Percentiles rank a stretch among this genome's conserved stretches.
phyloP scores from a whole-genome alignment of 1,140 invertebrate genomes.

The Scaptomyza pallida region DNA sequence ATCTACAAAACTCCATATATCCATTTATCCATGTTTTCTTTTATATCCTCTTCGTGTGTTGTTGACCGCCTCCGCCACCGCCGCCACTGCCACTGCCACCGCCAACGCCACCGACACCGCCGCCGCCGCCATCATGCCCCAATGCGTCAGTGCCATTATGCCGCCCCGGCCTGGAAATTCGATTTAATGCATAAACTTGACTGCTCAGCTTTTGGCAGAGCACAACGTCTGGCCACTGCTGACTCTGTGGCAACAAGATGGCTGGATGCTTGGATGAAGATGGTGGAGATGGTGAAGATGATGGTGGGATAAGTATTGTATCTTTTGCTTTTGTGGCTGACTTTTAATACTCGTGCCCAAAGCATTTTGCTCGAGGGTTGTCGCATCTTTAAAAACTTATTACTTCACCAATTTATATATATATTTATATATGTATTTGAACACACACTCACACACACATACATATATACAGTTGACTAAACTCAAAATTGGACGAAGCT shows the following conservation, averaged over 20 bases:
- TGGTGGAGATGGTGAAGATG: not conserved
- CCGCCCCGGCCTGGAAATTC: not conserved
- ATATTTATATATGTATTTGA: too few species aligned
- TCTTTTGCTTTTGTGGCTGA: not conserved
- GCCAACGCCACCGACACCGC: not conserved
- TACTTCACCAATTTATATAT: not conserved
- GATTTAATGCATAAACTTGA: constrained; percentile 26
- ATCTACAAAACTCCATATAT: not conserved
- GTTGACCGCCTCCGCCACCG: not conserved
- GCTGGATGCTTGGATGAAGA: too few species aligned
- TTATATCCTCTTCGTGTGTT: not conserved
- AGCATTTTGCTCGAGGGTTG: not conserved
- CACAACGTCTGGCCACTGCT: not conserved
- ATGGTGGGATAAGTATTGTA: not conserved
- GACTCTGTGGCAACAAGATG: too few species aligned
- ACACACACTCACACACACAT: too few species aligned
- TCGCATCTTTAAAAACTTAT: not conserved
- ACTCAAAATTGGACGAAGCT: not conserved
- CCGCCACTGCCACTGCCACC: too few species aligned
- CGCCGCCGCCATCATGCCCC: too few species aligned
- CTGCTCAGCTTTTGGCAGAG: constrained; percentile 8
- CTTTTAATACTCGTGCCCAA: not conserved
- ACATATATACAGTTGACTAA: not conserved
- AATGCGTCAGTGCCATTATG: not conserved
- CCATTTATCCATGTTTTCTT: not conserved